A percentile compares a stretch with the other conserved stretches of the same genome.
Conservation (phyloP, 1,140 invertebrate genomes). For the Plectus sambesii region DNA sequence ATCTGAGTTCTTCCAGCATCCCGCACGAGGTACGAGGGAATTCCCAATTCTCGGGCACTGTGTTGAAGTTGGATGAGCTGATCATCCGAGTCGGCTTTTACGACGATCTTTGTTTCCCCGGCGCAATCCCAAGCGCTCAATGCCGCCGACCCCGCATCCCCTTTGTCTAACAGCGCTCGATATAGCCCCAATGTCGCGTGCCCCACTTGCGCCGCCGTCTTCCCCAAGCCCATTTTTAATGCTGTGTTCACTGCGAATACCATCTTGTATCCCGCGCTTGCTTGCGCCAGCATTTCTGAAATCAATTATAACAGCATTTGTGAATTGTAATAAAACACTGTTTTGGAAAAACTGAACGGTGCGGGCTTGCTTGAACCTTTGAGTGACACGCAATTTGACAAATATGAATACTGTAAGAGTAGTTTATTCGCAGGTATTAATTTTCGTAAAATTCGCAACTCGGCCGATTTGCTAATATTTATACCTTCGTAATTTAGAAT, state of each 20-base stretch:
- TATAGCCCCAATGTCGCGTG: slow-evolving; percentile 56
- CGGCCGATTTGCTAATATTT: too few relatives aligned
- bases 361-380: background rate
- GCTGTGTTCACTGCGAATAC: slow-evolving; percentile 56
- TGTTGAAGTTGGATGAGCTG: slow-evolving; percentile 52
- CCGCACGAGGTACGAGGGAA: slow-evolving; percentile 54
- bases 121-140: slow-evolving; percentile 26
- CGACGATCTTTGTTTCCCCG: slow-evolving; percentile 56
- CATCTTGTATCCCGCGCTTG: too few relatives aligned
- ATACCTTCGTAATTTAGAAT: too few relatives aligned
- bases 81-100: slow-evolving; percentile 53
- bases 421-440: too few relatives aligned
- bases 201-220: slow-evolving; percentile 56
- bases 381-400: too few relatives aligned
- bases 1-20: slow-evolving; percentile 59
- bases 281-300: too few relatives aligned
- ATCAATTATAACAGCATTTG: slow-evolving; percentile 32
- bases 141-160: slow-evolving; percentile 33
- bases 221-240: slow-evolving; percentile 56
- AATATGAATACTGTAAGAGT: too few relatives aligned
- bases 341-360: slow-evolving; percentile 6
- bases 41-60: slow-evolving; percentile 47
- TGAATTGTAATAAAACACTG: slow-evolving; percentile 4
- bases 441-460: too few relatives aligned
- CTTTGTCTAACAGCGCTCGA: slow-evolving; percentile 47